Base-by-base conservation (phyloP, 1,140 invertebrate species). In the Pentalonia nigronervosa region DNA sequence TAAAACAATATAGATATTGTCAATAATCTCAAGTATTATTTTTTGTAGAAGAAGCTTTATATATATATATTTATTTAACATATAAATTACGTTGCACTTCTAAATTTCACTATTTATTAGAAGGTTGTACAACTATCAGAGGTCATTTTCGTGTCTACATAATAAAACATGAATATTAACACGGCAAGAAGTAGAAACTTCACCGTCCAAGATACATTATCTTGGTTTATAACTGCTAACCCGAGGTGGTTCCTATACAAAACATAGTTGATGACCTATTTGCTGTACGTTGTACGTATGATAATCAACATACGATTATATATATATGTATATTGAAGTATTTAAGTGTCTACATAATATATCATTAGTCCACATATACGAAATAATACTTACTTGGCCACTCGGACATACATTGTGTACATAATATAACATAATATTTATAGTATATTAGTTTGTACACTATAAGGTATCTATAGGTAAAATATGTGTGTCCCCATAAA, bases 91-190 rank as follows among this genome's bases (percentile, higher is more conserved):
- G 8, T 2, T 30, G 25, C 91, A 50, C 67, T 86, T 93, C 21
- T 86, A 41, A 83, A 93, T 93, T 93, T 93, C 91, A 76, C 81
- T 83, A 86, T 93, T 93, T 45, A 45, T 41, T 53, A 53, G n/a
- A 93, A 93, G 76, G 81, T 83, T 83, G 9, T 53, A 53, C 41
- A 41, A 41, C 20, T 81, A 89, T 41, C 34, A 89, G 91, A 92
- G 91, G 81, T 93, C 91, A 93, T 83, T 93, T 83, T 93, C 81
- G 81, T 93, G 91, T 56, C 91, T 53, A 56, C 11, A 45, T 25
- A 50, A 53, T 93, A 56, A 53, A 86, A 93, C 23, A 93, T 8
- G 36, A 81, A 83, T 91, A 48, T 81, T 8, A 34, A 50, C 41
- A 83, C 90, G 48, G 48, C n/a, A 81, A 83, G 60, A 36, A 93